Conservation (phyloP, 2,888 invertebrate genomes). For the Acanthosepion lycidas region DNA sequence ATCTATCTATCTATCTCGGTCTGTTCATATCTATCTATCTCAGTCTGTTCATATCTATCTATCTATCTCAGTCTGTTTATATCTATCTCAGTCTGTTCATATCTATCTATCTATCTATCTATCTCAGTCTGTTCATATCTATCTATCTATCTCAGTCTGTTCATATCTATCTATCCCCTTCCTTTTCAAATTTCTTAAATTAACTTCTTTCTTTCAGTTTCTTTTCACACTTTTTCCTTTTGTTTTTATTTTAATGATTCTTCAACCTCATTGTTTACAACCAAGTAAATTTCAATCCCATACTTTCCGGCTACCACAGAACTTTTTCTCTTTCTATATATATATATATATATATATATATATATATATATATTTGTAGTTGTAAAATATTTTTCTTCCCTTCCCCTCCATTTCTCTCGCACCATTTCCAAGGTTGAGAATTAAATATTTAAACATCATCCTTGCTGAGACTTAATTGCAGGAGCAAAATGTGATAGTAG, state of each 20-base stretch:
- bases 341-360: not conserved
- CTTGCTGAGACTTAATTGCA: too few species aligned
- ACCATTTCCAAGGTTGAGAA: too few species aligned
- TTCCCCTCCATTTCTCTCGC: not conserved
- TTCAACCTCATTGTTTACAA: not conserved
- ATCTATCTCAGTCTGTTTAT: not conserved
- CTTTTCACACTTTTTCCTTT: not conserved
- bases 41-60: not conserved
- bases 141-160: too few species aligned
- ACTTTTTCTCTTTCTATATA: not conserved
- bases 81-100: too few species aligned
- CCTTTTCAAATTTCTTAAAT: not conserved
- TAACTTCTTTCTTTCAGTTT: not conserved
- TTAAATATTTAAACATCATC: too few species aligned
- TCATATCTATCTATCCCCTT: not conserved
- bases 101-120: too few species aligned
- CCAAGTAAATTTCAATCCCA: too few species aligned
- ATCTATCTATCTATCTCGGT: not conserved
- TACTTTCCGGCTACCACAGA: not conserved
- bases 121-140: too few species aligned
- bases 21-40: too few species aligned
- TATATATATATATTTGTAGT: too few species aligned
- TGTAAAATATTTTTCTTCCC: not conserved
- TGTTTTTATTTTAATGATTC: not conserved
- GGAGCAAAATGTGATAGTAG: too few species aligned